These are phyloP conservation scores for Spheniscus humboldti DNA, from an alignment of 2,797 vertebrate species.

Conservation along the genomic window DNA sequence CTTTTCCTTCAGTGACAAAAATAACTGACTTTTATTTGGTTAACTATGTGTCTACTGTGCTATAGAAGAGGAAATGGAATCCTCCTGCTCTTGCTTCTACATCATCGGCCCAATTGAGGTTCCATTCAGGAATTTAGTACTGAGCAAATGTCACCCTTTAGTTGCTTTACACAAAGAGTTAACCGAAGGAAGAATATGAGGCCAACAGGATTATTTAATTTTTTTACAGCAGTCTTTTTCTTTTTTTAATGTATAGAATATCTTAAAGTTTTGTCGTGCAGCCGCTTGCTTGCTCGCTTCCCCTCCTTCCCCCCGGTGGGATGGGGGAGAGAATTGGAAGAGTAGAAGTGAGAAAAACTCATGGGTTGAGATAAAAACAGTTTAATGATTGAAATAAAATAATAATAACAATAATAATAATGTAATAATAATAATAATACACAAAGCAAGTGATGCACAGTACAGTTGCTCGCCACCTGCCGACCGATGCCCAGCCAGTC, in stretches of 20 bases:
- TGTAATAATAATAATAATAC: no score
- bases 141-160: neutral
- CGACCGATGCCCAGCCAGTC: no score
- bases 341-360: no score
- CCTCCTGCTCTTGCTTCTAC: neutral
- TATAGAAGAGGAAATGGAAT: neutral
- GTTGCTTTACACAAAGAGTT: neutral
- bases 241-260: neutral
- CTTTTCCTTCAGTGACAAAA: conserved; percentile 21
- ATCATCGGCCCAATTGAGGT: neutral
- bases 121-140: neutral
- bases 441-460: no score
- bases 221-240: neutral
- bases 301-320: no score
- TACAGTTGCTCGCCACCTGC: no score
- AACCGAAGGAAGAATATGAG: neutral
- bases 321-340: no score
- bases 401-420: no score
- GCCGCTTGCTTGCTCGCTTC: no score
- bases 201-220: neutral
- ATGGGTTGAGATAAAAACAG: no score
- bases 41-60: neutral
- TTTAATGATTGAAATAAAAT: no score
- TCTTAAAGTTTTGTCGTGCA: neutral
- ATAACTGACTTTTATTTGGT: conserved; percentile 32